Percentiles rank a stretch among this genome's conserved stretches.
phyloP scores from a whole-genome alignment of 2,113 vertebrate genomes.

The Cariama cristata region DNA sequence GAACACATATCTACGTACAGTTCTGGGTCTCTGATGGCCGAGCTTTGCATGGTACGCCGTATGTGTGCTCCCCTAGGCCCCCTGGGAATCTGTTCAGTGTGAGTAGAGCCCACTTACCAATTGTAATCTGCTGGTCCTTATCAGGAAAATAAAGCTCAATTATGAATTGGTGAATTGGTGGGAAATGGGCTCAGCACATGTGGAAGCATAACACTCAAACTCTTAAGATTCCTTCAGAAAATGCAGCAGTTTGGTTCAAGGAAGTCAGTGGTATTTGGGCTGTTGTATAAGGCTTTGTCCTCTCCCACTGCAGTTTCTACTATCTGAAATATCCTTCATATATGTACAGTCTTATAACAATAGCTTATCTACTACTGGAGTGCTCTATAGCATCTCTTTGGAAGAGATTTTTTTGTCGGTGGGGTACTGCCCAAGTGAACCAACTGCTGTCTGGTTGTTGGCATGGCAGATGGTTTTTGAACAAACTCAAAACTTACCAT shows the following conservation, averaged over 20 bases:
- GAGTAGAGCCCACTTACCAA: rapidly evolving
- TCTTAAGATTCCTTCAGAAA: neutral
- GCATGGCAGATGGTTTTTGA: neutral
- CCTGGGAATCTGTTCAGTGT: neutral
- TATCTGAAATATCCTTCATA: neutral
- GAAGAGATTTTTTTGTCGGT: neutral
- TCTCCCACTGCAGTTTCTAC: neutral
- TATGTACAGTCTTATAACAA: rapidly evolving
- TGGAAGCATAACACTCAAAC: neutral
- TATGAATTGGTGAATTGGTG: neutral
- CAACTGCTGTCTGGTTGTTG: neutral
- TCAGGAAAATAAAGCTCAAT: neutral
- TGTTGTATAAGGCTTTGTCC: neutral
- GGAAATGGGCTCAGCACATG: neutral
- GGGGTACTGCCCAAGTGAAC: neutral
- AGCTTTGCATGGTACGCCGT: neutral
- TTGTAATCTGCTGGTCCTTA: neutral
- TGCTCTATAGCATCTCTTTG: neutral
- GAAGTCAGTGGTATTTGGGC: neutral
- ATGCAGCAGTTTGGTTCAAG: neutral
- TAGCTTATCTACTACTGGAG: neutral
- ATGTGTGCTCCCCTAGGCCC: rapidly evolving
- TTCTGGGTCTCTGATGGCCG: neutral
- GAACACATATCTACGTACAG: rapidly evolving
- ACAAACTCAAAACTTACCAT: neutral